Evolutionary conservation across 2,888 invertebrate species (phyloP).

Genomic region (Acleris holmiana): DNA sequence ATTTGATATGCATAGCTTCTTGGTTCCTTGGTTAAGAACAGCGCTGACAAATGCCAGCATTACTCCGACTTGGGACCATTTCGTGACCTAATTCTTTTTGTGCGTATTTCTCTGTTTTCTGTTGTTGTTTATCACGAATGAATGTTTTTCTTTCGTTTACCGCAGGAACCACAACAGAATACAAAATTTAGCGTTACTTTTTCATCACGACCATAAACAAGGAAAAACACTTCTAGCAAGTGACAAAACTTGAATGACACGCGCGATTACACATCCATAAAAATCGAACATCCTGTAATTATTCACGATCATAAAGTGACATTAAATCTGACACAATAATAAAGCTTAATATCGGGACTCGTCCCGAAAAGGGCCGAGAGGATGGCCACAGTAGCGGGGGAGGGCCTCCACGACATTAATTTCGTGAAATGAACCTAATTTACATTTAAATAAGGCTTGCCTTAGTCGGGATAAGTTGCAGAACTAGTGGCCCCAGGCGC

Average conservation of each 20-base stretch:
- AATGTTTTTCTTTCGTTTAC: too few species aligned
- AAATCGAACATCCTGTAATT: constrained; percentile 44
- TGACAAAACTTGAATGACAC: constrained; percentile 12
- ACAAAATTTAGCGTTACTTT: background rate
- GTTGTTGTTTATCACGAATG: too few species aligned
- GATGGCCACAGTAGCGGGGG: constrained; percentile 76
- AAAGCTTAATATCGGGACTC: constrained; percentile 50
- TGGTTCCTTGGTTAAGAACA: too few species aligned
- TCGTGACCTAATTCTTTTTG: too few species aligned
- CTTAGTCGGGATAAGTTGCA: constrained; percentile 84
- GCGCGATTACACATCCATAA: constrained; percentile 38
- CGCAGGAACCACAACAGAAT: background rate
- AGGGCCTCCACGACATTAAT: constrained; percentile 89
- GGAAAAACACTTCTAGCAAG: constrained; percentile 6
- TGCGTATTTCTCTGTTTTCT: too few species aligned
- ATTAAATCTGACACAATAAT: constrained; percentile 60
- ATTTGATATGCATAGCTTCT: too few species aligned
- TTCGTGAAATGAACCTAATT: constrained; percentile 95
- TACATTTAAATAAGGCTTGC: constrained; percentile 93
- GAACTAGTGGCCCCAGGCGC: constrained; percentile 81
- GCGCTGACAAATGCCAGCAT: too few species aligned
- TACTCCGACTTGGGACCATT: too few species aligned
- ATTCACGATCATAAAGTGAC: constrained; percentile 52
- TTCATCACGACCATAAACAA: background rate
- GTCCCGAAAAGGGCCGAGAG: constrained; percentile 46